Conservation (phyloP, 2,888 invertebrate genomes). For the Polyommatus icarus region DNA sequence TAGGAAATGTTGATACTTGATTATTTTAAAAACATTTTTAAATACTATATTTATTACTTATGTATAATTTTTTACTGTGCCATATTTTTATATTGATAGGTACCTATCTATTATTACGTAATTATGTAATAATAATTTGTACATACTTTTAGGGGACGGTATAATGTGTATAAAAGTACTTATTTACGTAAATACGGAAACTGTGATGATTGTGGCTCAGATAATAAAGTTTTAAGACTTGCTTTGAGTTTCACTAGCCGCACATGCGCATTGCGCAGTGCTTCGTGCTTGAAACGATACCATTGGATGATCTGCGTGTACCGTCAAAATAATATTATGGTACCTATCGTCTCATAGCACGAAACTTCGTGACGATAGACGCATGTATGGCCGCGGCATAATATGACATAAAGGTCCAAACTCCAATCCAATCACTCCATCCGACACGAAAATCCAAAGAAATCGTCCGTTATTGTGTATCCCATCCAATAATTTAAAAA, state of each 20-base stretch:
- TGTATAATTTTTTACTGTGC: slow-evolving; percentile 6
- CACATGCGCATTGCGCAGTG: no score
- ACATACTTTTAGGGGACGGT: slow-evolving; percentile 18
- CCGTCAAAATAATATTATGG: no score
- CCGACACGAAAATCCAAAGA: no score
- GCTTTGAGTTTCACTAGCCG: background rate
- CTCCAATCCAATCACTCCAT: no score
- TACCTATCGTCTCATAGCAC: no score
- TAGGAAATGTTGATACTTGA: background rate
- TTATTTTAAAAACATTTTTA: background rate
- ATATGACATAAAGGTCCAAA: no score
- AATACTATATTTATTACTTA: background rate
- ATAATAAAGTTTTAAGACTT: slow-evolving; percentile 51
- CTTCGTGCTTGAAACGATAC: no score
- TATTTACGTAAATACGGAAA: slow-evolving; percentile 51
- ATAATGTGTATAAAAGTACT: slow-evolving; percentile 36
- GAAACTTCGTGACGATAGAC: no score
- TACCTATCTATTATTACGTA: background rate
- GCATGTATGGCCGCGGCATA: no score
- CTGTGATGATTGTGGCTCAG: slow-evolving; percentile 73
- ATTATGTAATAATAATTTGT: background rate
- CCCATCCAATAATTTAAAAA: no score
- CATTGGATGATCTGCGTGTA: no score
- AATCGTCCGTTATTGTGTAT: no score
- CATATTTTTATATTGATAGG: slow-evolving; percentile 13